Percentiles rank a stretch among this genome's conserved stretches.
These are phyloP conservation scores for Philereme vetulata DNA, from an alignment of 2,888 invertebrate genomes.

Conservation along the genomic window DNA sequence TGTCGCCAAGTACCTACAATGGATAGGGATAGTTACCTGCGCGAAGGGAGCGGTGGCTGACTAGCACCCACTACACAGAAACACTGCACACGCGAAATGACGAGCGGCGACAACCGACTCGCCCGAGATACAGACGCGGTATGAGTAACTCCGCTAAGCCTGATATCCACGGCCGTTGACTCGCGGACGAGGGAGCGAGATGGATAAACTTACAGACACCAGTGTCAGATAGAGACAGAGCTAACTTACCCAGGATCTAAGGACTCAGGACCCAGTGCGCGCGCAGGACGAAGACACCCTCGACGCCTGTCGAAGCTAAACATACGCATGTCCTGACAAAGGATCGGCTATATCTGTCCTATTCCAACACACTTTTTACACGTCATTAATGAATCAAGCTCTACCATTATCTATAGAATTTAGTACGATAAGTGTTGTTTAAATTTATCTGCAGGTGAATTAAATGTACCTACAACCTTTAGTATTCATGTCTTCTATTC, in stretches of 20 bases:
- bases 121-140: slow-evolving; percentile 71
- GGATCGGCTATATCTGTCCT: slow-evolving; percentile 23
- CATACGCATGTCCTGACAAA: slow-evolving; percentile 32
- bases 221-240: slow-evolving; percentile 43
- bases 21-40: slow-evolving; percentile 61
- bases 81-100: slow-evolving; percentile 75
- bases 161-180: slow-evolving; percentile 74
- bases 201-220: slow-evolving; percentile 21
- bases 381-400: slow-evolving; percentile 24
- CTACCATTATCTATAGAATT: background rate
- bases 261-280: slow-evolving; percentile 69
- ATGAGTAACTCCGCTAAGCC: slow-evolving; percentile 61
- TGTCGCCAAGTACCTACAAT: slow-evolving; percentile 28
- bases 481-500: slow-evolving; percentile 11
- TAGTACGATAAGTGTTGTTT: background rate
- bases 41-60: slow-evolving; percentile 54
- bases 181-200: slow-evolving; percentile 59
- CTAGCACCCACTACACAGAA: slow-evolving; percentile 69
- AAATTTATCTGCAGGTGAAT: slow-evolving; percentile 15
- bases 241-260: slow-evolving; percentile 54
- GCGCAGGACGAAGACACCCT: slow-evolving; percentile 57
- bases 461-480: slow-evolving; percentile 7
- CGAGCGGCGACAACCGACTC: slow-evolving; percentile 74
- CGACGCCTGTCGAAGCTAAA: slow-evolving; percentile 10
- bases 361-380: slow-evolving; percentile 21